These are phyloP conservation scores for Caenorhabditis briggsae DNA, from an alignment of 1,140 invertebrate species.

Conservation along the genomic window DNA sequence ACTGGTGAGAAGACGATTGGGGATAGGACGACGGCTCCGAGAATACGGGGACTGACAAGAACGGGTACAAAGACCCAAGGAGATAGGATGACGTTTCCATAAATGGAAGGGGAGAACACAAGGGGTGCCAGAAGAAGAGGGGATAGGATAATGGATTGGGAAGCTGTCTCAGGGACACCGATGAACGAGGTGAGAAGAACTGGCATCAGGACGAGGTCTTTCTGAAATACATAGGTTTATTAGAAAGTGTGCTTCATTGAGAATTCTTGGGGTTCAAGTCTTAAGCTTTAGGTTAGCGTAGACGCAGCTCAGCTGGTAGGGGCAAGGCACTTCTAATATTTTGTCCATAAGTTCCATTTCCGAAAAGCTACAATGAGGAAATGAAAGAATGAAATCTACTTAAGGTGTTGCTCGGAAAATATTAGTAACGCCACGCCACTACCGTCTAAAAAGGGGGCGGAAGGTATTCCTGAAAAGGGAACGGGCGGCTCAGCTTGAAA, in stretches of 20 bases:
- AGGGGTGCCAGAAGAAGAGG: slow-evolving; percentile 72
- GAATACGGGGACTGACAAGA: slow-evolving; percentile 59
- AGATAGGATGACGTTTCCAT: slow-evolving; percentile 65
- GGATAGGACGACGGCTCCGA: slow-evolving; percentile 60
- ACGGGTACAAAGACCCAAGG: slow-evolving; percentile 65
- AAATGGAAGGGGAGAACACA: slow-evolving; percentile 69
- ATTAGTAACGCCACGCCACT: no score
- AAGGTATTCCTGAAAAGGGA: no score
- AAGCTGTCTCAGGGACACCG: slow-evolving; percentile 20
- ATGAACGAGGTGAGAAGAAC: slow-evolving; percentile 60
- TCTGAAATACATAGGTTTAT: slow-evolving; percentile 30
- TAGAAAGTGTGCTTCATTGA: background rate
- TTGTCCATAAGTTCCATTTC: no score
- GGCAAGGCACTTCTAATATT: no score
- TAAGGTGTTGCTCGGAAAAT: no score
- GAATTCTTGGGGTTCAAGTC: slow-evolving; percentile 44
- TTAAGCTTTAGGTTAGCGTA: no score
- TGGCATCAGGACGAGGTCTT: slow-evolving; percentile 68
- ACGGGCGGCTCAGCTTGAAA: no score
- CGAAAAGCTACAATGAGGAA: no score
- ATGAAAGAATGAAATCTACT: no score
- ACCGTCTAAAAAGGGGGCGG: no score
- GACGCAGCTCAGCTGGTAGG: no score
- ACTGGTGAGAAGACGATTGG: slow-evolving; percentile 40
- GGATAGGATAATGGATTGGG: slow-evolving; percentile 69